Base-by-base conservation (phyloP, 2,888 invertebrate species). In the Adelognathus sp. region DNA sequence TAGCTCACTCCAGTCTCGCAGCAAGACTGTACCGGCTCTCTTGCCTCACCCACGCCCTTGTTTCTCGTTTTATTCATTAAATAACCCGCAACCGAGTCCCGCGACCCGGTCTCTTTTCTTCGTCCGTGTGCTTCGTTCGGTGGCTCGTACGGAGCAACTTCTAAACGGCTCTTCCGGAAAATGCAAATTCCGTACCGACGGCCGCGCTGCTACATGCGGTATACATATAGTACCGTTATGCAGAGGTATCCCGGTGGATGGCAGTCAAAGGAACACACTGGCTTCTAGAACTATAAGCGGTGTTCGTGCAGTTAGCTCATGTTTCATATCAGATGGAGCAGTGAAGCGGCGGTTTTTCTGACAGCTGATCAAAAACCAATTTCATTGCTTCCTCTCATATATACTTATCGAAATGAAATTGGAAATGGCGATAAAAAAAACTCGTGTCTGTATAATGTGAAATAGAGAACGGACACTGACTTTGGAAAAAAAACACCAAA, bases 11-110 rank as follows among this genome's bases (percentile, higher is more conserved):
- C 18, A 61, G 52, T 69, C 27, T 33, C 61, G 52, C 61, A 27
- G 33, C 24, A 46, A 76, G 56, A 46, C 46, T 31, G 36, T 31
- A 36, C 63, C 29, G n/a, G 18, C 52, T 64, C 54, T 66, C 60
- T 16, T 56, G 11, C 56, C 46, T 61, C 56, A 60, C 54, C 36
- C 60, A 14, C 60, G 46, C 27, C 44, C 33, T 54, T 56, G 76
- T 77, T 79, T 81, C 81, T 81, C 83, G 71, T 80, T 84, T 87
- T 83, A 84, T 84, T 85, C 86, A 82, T 86, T 85, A 86, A 86
- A 86, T 81, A 86, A 84, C 83, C n/a, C 82, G 83, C 63, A 74
- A 78, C 80, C 76, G 61, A 70, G 70, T 56, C 58, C 71, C 44
- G 31, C 73, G 64, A 73, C 64, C 70, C 63, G 31, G 29, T 64